Conservation (phyloP, 2,888 invertebrate genomes). For the Cantharis rufa region DNA sequence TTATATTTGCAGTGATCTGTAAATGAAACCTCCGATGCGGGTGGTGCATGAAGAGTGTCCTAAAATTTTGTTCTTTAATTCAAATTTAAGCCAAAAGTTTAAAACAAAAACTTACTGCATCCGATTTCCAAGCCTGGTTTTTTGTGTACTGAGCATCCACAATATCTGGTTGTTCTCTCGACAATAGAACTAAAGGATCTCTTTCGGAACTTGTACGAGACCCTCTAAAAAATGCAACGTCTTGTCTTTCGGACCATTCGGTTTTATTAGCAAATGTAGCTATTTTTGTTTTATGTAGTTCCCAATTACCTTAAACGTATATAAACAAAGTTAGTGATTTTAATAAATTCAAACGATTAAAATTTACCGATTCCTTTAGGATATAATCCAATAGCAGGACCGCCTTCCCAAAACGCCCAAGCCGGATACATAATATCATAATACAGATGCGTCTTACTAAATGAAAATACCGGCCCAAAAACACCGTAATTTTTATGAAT, state of each 20-base stretch:
- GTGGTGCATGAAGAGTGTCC: constrained; percentile 84
- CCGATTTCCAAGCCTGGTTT: constrained; percentile 98
- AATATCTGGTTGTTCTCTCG: constrained; percentile 72
- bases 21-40: constrained; percentile 85
- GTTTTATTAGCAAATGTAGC: constrained; percentile 67
- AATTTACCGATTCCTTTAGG: constrained; percentile 76
- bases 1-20: constrained; percentile 93
- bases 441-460: constrained; percentile 87
- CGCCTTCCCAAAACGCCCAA: constrained; percentile 98
- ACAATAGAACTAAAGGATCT: constrained; percentile 84
- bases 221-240: constrained; percentile 85
- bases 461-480: constrained; percentile 87
- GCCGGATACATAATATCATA: constrained; percentile 94
- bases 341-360: neutral
- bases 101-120: constrained; percentile 61
- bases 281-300: constrained; percentile 66
- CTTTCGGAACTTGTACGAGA: constrained; percentile 91
- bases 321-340: neutral
- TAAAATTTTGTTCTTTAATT: constrained; percentile 46
- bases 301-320: constrained; percentile 79
- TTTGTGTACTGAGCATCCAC: constrained; percentile 95
- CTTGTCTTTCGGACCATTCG: constrained; percentile 77
- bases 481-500: constrained; percentile 65
- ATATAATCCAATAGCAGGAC: constrained; percentile 92
- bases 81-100: neutral